phyloP scores from a whole-genome alignment of 92 coral and sea anemone genomes.

The Paragorgia papillata region DNA sequence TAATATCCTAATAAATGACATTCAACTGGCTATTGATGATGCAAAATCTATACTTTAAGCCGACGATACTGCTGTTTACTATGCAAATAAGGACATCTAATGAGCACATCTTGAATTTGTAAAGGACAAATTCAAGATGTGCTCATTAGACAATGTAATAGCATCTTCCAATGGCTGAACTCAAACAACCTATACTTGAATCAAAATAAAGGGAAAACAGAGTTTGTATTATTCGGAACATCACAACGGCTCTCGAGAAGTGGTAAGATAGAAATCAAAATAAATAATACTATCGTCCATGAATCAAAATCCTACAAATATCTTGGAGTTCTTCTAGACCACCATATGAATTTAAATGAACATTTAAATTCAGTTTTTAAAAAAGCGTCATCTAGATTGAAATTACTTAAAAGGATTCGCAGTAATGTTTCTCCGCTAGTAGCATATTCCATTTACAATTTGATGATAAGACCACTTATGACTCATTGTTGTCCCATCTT shows the following conservation, averaged over 20 bases:
- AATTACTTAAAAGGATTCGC: background rate
- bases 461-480: background rate
- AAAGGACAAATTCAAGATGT: too few relatives aligned
- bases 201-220: too few relatives aligned
- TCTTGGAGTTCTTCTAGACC: conserved; percentile 5
- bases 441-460: background rate
- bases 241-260: too few relatives aligned
- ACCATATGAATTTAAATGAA: conserved; percentile 3
- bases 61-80: too few relatives aligned
- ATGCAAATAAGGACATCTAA: too few relatives aligned
- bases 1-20: conserved; percentile 17
- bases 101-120: too few relatives aligned
- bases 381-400: background rate
- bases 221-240: too few relatives aligned
- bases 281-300: background rate
- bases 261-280: background rate
- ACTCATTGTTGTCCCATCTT: too few relatives aligned
- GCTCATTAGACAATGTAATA: too few relatives aligned
- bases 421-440: background rate
- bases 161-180: too few relatives aligned
- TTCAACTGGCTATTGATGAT: background rate
- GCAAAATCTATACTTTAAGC: too few relatives aligned
- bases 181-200: too few relatives aligned
- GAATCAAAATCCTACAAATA: conserved; percentile 1
- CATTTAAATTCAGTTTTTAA: background rate